Evolutionary conservation across 2,113 vertebrate genomes (phyloP).

Genomic region (Struthio camelus): DNA sequence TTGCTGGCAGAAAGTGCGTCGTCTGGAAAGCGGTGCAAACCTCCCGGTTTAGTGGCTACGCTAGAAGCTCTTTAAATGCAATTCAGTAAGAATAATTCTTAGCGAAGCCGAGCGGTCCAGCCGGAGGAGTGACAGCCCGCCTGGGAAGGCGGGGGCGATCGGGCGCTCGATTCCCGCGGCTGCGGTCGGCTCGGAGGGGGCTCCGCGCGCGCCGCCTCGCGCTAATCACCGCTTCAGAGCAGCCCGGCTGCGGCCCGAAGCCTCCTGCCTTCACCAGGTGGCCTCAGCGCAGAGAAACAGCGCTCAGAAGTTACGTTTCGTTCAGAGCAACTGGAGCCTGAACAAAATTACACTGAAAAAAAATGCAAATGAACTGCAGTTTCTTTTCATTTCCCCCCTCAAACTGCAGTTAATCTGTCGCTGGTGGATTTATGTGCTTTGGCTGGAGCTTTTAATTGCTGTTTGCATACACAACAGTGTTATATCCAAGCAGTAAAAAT

Average conservation of each 20-base stretch:
- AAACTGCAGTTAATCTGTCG: not conserved
- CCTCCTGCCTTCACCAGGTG: not conserved
- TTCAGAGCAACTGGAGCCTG: not conserved
- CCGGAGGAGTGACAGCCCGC: not conserved
- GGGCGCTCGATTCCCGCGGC: not conserved
- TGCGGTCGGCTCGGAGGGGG: not conserved
- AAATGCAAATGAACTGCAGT: constrained; percentile 42
- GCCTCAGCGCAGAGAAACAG: not conserved
- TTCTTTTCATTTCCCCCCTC: constrained; percentile 13
- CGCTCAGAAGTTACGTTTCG: not conserved
- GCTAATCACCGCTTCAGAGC: accelerated
- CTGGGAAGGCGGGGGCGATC: not conserved
- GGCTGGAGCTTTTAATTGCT: constrained; percentile 53
- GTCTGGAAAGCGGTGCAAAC: not conserved
- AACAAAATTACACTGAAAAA: constrained; percentile 18
- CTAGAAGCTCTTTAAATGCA: not conserved
- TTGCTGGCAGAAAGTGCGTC: not conserved
- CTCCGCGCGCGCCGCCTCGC: accelerated
- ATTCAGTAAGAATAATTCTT: not conserved
- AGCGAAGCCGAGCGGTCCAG: not conserved
- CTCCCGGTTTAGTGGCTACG: not conserved
- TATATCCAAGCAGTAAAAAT: not conserved
- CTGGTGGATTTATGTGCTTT: constrained; percentile 18
- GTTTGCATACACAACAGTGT: not conserved
- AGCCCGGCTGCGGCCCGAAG: not conserved